Conservation (phyloP, 2,113 vertebrate genomes). For the Anolis sagrei region DNA sequence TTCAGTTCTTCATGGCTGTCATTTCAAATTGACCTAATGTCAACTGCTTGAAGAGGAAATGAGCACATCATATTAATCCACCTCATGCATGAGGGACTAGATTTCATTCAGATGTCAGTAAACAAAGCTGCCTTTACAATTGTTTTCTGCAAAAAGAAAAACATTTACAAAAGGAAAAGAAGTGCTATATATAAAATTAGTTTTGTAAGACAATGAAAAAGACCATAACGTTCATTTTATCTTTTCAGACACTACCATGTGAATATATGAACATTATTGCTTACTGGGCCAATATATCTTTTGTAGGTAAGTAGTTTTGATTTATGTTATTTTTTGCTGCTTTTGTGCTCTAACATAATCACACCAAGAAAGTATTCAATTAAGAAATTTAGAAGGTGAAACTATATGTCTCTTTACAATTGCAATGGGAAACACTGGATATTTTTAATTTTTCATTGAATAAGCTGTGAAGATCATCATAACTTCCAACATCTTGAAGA, state of each 20-base stretch:
- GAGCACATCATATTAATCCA: not conserved
- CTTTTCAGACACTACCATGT: slow-evolving; percentile 40
- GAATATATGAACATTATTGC: slow-evolving; percentile 49
- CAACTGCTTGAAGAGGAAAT: not conserved
- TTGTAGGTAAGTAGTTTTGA: slow-evolving; percentile 39
- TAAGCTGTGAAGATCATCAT: slow-evolving; percentile 51
- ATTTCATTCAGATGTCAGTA: slow-evolving; percentile 27
- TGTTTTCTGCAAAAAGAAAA: slow-evolving; percentile 46
- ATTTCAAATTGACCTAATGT: not conserved
- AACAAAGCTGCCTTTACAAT: slow-evolving; percentile 46
- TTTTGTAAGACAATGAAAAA: slow-evolving; percentile 29
- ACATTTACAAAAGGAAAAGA: not conserved
- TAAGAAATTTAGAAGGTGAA: slow-evolving; percentile 29
- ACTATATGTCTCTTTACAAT: slow-evolving; percentile 39
- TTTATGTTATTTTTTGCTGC: slow-evolving; percentile 19
- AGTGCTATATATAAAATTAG: slow-evolving; percentile 42
- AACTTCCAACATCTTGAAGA: not conserved
- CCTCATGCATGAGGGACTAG: not conserved
- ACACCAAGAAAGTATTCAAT: slow-evolving; percentile 36
- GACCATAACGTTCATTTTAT: slow-evolving; percentile 42
- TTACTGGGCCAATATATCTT: slow-evolving; percentile 58
- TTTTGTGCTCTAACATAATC: slow-evolving; percentile 45
- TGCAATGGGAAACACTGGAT: slow-evolving; percentile 31
- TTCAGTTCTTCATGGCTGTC: not conserved
- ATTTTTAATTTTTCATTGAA: slow-evolving; percentile 31